These are phyloP conservation scores for Akabosia matsudoensis DNA, from an alignment of 1,140 invertebrate genomes.

Conservation along the genomic window DNA sequence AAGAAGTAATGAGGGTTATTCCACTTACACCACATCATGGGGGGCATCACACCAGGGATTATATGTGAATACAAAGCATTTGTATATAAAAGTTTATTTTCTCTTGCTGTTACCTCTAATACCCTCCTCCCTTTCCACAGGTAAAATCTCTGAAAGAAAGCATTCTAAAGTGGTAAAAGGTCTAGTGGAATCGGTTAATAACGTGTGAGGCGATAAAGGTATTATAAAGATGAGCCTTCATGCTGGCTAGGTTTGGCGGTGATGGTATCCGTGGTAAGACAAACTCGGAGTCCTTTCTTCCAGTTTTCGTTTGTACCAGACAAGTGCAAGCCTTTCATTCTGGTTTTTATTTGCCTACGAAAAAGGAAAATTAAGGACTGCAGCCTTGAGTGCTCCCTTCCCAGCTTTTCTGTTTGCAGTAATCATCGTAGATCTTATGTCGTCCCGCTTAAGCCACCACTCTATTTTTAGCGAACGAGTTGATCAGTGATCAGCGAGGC, in stretches of 20 bases:
- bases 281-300: not conserved
- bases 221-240: not conserved
- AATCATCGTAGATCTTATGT: no score
- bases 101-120: not conserved
- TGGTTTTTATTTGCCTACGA: no score
- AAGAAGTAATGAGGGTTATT: not conserved
- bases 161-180: not conserved
- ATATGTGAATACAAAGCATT: not conserved
- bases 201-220: not conserved
- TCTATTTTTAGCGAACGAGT: no score
- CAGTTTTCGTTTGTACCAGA: no score
- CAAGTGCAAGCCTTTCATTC: no score
- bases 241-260: not conserved
- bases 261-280: not conserved
- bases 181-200: not conserved
- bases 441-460: no score
- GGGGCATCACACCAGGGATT: not conserved
- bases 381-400: no score
- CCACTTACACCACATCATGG: not conserved
- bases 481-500: no score
- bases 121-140: not conserved
- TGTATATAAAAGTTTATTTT: no score
- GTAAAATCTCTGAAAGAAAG: not conserved
- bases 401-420: no score
- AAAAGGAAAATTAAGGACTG: no score